These are phyloP conservation scores for Pyrgus malvae DNA, from an alignment of 2,888 invertebrate species.

Conservation along the genomic window DNA sequence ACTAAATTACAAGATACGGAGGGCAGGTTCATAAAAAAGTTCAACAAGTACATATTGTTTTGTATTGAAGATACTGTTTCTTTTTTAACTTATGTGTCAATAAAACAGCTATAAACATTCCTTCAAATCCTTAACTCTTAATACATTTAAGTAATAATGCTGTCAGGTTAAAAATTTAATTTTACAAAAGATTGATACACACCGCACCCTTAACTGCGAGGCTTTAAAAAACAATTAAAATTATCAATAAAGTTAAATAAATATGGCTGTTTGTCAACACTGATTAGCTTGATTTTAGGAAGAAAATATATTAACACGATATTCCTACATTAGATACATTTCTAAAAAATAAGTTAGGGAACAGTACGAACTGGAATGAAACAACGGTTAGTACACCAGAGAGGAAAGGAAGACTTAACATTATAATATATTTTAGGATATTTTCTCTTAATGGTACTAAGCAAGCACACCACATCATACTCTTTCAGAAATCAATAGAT, in stretches of 20 bases:
- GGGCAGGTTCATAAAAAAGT: no score
- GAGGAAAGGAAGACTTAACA: constrained; percentile 29
- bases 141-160: no score
- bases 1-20: no score
- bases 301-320: constrained; percentile 37
- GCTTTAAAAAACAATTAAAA: constrained; percentile 49
- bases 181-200: constrained; percentile 11
- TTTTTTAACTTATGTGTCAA: no score
- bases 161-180: no score
- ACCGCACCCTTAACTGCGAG: constrained; percentile 67
- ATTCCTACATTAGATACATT: constrained; percentile 40
- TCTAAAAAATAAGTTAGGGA: constrained; percentile 39
- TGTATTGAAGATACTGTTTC: no score
- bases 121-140: no score
- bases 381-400: constrained; percentile 35
- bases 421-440: constrained; percentile 13
- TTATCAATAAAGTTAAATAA: constrained; percentile 49
- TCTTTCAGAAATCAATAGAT: no score
- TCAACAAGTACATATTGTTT: no score
- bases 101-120: no score
- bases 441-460: constrained; percentile 7
- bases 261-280: constrained; percentile 54
- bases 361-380: constrained; percentile 51
- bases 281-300: constrained; percentile 20
- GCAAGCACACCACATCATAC: constrained; percentile 6